Conservation (phyloP, 2,113 vertebrate genomes). For the Sprattus sprattus region DNA sequence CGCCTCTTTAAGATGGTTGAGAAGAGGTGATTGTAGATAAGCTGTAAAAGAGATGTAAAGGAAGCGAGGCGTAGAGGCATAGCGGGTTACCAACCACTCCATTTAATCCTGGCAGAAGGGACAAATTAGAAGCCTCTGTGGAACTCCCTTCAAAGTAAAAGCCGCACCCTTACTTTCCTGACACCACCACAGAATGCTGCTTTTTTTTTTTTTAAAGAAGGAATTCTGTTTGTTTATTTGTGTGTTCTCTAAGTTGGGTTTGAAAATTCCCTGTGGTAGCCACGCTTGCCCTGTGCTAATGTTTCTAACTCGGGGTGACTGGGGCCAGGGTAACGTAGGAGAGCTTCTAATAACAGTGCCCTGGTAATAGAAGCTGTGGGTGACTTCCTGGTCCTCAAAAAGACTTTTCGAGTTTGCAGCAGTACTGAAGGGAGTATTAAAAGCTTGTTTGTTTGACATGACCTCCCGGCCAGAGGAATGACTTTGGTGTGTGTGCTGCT, state of each 20-base stretch:
- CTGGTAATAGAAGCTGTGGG: neutral
- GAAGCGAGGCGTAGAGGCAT: neutral
- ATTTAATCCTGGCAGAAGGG: neutral
- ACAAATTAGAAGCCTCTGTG: neutral
- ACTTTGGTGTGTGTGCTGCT: neutral
- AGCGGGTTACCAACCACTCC: too few species aligned
- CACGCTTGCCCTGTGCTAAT: neutral
- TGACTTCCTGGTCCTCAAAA: neutral
- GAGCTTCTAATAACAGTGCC: neutral
- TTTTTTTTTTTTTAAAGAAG: neutral
- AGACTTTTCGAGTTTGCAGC: neutral
- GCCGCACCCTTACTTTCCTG: neutral
- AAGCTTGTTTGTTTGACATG: neutral
- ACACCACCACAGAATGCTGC: neutral
- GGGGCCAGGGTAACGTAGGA: neutral
- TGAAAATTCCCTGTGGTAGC: neutral
- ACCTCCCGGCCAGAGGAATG: conserved; percentile 1
- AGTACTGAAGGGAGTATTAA: neutral
- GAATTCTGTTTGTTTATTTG: conserved; percentile 23
- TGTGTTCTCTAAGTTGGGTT: neutral
- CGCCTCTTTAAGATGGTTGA: neutral
- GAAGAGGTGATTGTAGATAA: neutral
- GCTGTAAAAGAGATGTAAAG: neutral
- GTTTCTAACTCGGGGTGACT: neutral
- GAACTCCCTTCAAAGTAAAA: neutral